Base-by-base conservation (phyloP, 2,797 vertebrate species). In the Netta rufina region DNA sequence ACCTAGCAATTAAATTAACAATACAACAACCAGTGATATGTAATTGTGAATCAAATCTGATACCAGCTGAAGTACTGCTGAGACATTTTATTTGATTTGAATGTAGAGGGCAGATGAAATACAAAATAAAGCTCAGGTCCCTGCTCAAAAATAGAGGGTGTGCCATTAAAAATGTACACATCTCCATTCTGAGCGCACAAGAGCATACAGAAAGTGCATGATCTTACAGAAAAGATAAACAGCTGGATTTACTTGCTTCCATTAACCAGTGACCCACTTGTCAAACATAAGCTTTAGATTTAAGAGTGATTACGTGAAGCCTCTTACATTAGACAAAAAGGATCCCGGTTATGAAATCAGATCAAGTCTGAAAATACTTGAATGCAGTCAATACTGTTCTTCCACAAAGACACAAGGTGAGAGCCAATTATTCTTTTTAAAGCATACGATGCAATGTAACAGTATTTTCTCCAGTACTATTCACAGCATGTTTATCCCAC, bases 201-300 rank as follows among this genome's bases (percentile, higher is more conserved):
- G 80, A 92, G 15, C 69, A 74, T 27, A 74, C 33, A 91, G 65
- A 91, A 94, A 93, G 77, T 30, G 22, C 75, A 54, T 18, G 65
- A 62, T 89, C 78, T 77, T 84, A 62, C 54, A 41, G 83, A 54
- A 89, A 95, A 95, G 88, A 92, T 93, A 95, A 96, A 97, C 91
- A 96, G 93, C 88, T 96, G 96, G 93, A 97, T 97, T 96, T 95
- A 92, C 78, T 89, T 69, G 69, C 69, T 95, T 95, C 92, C 93
- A 96, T 97, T 96, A 96, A 97, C 88, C 90, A 91, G 61, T 92
- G 96, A 90, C 96, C 96, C 90, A 96, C 86, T 94, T 96, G 95
- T 95, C 96, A 97, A 96, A 95, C 93, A 73, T 95, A 95, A 95
- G 95, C 95, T 78, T 77, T 84, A 91, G 94, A 96, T 94, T 94